phyloP scores from a whole-genome alignment of 2,888 invertebrate genomes.

The Palloptera scutellata region DNA sequence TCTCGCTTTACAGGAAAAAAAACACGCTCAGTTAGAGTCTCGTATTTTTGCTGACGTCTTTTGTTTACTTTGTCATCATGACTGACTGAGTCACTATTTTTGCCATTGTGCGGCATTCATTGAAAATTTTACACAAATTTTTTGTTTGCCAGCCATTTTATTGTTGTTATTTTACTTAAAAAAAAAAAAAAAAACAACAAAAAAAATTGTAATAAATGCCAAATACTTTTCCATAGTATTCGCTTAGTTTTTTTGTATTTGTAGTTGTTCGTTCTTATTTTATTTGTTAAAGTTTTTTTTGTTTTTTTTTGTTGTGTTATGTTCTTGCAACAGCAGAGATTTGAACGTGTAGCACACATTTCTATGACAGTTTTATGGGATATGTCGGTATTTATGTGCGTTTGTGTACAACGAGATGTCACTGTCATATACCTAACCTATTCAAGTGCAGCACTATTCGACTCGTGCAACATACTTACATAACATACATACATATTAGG shows the following conservation, averaged over 20 bases:
- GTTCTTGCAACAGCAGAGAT: neutral
- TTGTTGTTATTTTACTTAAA: neutral
- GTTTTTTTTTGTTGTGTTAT: neutral
- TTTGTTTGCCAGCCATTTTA: neutral
- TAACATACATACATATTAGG: neutral
- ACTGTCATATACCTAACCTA: conserved; percentile 6
- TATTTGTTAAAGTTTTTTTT: neutral
- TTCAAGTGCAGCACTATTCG: conserved; percentile 1
- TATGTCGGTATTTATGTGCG: neutral
- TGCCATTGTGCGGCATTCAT: too few species aligned
- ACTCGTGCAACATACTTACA: neutral
- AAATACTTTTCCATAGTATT: neutral
- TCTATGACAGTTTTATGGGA: conserved; percentile 34
- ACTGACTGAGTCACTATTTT: too few species aligned
- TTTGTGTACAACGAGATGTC: conserved; percentile 7
- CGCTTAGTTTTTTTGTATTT: neutral
- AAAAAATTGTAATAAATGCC: neutral
- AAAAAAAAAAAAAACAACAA: too few species aligned
- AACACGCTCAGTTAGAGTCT: too few species aligned
- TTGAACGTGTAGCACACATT: conserved; percentile 22
- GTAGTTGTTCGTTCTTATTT: neutral
- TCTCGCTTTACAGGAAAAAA: too few species aligned
- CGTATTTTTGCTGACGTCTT: too few species aligned
- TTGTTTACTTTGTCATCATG: too few species aligned
- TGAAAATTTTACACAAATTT: too few species aligned